Evolutionary conservation across 2,113 vertebrate species (phyloP), one percentile per base, ranked within the genome.

Genomic region (Rynchops niger): DNA sequence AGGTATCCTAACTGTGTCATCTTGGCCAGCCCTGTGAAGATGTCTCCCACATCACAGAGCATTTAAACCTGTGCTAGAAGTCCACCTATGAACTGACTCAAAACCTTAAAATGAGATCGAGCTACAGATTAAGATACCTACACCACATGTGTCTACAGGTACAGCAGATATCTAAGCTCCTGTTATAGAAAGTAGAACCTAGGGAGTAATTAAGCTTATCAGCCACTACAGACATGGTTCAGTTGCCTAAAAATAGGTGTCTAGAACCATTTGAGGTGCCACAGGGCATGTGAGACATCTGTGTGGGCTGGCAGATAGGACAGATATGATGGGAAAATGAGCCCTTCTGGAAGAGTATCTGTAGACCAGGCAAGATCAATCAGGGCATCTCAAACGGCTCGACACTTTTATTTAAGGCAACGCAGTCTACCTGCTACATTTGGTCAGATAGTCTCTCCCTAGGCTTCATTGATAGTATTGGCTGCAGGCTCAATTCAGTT

Each of bases 111-210:
- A 74, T 73, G 40, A 27, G 53, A n/a, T 52, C 62, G 45, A 56
- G 32, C 32, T 82, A 34, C 36, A 62, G 29, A 32, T 88, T 30
- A 63, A 50, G 52, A 66, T 43, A 42, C 29, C 17, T 36, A 65
- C 40, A 71, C 40, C n/a, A 11, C 15, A 18, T 56, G 6, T 27
- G 21, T 30, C 36, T 42, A 26, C 13, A 70, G 43, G 9, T 42
- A 14, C 29, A 21, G 25, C 34, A 18, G 29, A 11, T 83, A 18
- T 69, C 34, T 25, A 52, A 56, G 42, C 20, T 73, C 42, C 47
- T 2, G 0, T 62, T 55, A n/a, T 4, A 36, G 36, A 40, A 0
- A 0, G 25, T 40, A 65, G 43, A 42, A 49, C 30, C 22, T 25
- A 22, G 18, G 21, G 56, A 34, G 13, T 58, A 53, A 69, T 70